phyloP scores from a whole-genome alignment of 2,797 vertebrate genomes.

The Choloepus didactylus region DNA sequence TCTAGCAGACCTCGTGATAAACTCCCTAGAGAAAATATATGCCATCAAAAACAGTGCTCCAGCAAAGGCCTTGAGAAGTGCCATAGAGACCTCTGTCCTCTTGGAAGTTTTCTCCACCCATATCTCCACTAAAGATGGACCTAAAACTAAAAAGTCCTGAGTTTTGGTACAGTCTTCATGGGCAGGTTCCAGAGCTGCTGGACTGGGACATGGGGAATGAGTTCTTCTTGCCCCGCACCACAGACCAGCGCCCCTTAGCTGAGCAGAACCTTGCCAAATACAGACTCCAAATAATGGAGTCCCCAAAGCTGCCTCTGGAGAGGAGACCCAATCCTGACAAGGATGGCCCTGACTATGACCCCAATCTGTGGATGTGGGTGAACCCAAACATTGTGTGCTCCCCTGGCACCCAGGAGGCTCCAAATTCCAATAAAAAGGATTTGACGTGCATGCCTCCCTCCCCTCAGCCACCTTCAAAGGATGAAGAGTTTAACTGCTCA shows the following conservation, averaged over 20 bases:
- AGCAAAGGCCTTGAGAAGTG: neutral
- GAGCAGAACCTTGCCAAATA: slow-evolving; percentile 39
- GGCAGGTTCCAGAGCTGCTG: slow-evolving; percentile 63
- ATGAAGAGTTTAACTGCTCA: neutral
- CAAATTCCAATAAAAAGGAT: neutral
- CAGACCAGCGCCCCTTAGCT: slow-evolving; percentile 38
- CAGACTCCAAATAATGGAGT: neutral
- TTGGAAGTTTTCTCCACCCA: neutral
- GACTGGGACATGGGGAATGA: slow-evolving; percentile 73
- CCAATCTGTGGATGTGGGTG: slow-evolving; percentile 92
- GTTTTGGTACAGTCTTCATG: slow-evolving; percentile 66
- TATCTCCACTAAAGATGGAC: slow-evolving; percentile 65
- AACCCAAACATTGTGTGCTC: slow-evolving; percentile 91
- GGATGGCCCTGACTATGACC: slow-evolving; percentile 83
- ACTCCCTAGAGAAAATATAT: neutral
- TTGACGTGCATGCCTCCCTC: neutral
- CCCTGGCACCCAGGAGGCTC: slow-evolving; percentile 24
- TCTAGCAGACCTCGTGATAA: neutral
- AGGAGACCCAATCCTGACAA: neutral
- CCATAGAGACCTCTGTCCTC: neutral
- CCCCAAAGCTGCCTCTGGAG: slow-evolving; percentile 7
- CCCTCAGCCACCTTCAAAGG: neutral
- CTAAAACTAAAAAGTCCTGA: slow-evolving; percentile 56
- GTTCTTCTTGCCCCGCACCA: slow-evolving; percentile 39
- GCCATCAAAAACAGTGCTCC: neutral